Evolutionary conservation across 2,113 vertebrate species (phyloP).

Genomic region (Neodontobutis hainanensis): DNA sequence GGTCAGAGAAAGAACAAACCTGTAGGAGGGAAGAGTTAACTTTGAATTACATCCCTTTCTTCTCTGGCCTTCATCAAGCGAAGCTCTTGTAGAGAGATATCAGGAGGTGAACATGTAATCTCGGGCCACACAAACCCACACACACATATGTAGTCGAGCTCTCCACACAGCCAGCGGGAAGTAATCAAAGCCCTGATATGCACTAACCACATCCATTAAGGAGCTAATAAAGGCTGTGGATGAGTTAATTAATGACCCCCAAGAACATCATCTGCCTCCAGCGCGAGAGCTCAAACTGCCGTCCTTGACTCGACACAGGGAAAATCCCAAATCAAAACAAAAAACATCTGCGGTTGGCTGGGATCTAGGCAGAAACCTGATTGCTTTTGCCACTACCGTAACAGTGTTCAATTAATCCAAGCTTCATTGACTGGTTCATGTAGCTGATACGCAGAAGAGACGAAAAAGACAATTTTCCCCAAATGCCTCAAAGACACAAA

Average conservation of each 20-base stretch:
- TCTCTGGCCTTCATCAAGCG: not conserved
- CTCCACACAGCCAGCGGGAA: slow-evolving; percentile 61
- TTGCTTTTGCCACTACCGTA: not conserved
- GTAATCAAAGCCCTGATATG: slow-evolving; percentile 72
- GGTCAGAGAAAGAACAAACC: not conserved
- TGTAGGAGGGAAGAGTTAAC: not conserved
- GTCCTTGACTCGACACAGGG: slow-evolving; percentile 31
- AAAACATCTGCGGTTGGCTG: slow-evolving; percentile 41
- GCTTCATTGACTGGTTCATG: slow-evolving; percentile 12
- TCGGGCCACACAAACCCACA: slow-evolving; percentile 4
- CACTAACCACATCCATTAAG: slow-evolving; percentile 78
- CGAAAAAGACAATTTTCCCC: slow-evolving; percentile 15
- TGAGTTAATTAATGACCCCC: slow-evolving; percentile 78
- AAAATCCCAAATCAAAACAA: slow-evolving; percentile 49
- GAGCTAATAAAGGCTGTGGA: slow-evolving; percentile 70
- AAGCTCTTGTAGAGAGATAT: not conserved
- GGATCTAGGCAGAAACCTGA: slow-evolving; percentile 32
- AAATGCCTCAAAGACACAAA: slow-evolving; percentile 42
- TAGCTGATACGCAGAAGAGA: slow-evolving; percentile 15
- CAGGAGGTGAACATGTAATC: not conserved
- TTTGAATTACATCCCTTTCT: too few species aligned
- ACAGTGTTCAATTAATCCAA: not conserved
- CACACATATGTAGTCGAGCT: slow-evolving; percentile 35
- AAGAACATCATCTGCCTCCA: slow-evolving; percentile 73
- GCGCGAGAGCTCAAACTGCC: slow-evolving; percentile 37